Conservation (phyloP, 2,113 vertebrate genomes). For the Perca flavescens region DNA sequence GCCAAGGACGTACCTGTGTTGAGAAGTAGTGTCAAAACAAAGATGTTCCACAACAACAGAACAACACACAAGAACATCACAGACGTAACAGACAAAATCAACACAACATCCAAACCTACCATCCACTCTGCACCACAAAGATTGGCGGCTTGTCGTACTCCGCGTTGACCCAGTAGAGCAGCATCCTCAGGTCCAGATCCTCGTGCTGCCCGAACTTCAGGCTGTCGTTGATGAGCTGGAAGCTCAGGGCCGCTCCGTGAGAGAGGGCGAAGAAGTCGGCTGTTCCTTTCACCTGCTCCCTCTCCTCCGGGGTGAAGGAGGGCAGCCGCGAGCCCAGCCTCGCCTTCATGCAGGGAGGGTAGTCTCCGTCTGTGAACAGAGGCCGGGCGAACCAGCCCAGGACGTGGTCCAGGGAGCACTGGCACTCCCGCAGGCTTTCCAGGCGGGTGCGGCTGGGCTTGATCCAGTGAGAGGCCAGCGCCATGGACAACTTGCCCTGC, state of each 20-base stretch:
- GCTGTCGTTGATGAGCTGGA: conserved; percentile 91
- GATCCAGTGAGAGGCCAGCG: conserved; percentile 96
- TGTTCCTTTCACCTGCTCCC: conserved; percentile 87
- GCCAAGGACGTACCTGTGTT: conserved; percentile 87
- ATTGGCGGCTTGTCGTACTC: conserved; percentile 93
- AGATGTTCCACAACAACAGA: neutral
- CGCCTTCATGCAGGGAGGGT: conserved; percentile 92
- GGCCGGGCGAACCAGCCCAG: conserved; percentile 98
- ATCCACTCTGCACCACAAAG: conserved; percentile 98
- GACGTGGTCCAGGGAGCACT: conserved; percentile 95
- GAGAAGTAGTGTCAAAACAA: neutral
- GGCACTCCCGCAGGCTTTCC: conserved; percentile 88
- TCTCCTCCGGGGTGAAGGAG: conserved; percentile 88
- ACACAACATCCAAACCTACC: conserved; percentile 73
- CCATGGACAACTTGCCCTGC: conserved; percentile 92
- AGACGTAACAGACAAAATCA: neutral
- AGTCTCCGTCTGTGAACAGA: conserved; percentile 94
- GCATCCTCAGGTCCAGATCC: conserved; percentile 91
- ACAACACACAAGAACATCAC: neutral
- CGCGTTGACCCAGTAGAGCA: conserved; percentile 93
- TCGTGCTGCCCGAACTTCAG: conserved; percentile 94
- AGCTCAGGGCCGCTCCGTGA: conserved; percentile 93
- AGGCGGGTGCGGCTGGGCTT: conserved; percentile 87
- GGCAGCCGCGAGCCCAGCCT: conserved; percentile 90
- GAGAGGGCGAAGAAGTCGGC: conserved; percentile 98